Conservation (phyloP, 2,113 vertebrate species). For the Pelodiscus sinensis region DNA sequence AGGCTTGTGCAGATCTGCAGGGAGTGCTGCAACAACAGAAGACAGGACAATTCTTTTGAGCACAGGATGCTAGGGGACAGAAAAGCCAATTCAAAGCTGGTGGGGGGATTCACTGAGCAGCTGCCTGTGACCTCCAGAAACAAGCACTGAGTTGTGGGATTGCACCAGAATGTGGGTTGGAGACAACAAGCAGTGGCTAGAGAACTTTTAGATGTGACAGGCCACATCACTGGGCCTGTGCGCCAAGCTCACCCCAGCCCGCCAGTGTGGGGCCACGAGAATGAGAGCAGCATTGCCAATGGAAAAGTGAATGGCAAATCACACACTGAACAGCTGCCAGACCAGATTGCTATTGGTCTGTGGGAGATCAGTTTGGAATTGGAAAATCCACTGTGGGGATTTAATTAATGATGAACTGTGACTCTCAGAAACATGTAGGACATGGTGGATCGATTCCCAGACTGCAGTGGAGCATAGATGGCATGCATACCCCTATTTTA, state of each 20-base stretch:
- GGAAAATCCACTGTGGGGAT: not conserved
- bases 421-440: not conserved
- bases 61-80: not conserved
- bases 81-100: not conserved
- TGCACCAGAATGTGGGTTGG: not conserved
- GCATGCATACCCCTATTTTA: not conserved
- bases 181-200: not conserved
- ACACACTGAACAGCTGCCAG: not conserved
- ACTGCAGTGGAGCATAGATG: not conserved
- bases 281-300: not conserved
- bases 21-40: not conserved
- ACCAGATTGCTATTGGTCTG: not conserved
- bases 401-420: not conserved
- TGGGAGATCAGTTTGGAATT: not conserved
- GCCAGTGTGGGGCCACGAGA: not conserved
- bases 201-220: not conserved
- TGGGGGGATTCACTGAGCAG: not conserved
- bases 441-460: not conserved
- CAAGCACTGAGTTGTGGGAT: not conserved
- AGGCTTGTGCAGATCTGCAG: not conserved
- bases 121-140: not conserved
- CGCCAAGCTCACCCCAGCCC: not conserved
- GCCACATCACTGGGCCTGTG: not conserved
- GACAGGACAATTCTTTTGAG: not conserved
- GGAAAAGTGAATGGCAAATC: not conserved